Conservation (phyloP, 2,797 vertebrate species). For the Echiichthys vipera region DNA sequence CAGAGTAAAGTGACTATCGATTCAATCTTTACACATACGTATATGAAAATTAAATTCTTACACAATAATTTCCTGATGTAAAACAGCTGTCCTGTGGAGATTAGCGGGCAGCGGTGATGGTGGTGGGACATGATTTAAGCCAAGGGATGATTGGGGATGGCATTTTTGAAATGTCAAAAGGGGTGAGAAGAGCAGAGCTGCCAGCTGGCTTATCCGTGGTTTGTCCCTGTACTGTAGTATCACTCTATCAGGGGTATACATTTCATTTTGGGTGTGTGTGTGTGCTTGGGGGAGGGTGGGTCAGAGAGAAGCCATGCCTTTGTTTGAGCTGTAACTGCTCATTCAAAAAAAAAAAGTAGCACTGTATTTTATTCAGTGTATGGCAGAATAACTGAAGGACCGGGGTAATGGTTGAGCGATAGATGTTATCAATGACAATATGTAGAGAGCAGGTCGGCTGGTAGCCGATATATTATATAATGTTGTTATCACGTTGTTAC, state of each 20-base stretch:
- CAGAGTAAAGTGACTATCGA: background rate
- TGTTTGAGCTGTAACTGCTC: slow-evolving; percentile 25
- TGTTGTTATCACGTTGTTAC: too few species aligned
- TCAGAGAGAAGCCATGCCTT: background rate
- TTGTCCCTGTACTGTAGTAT: slow-evolving; percentile 27
- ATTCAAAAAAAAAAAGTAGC: slow-evolving; percentile 25
- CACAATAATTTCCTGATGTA: slow-evolving; percentile 20
- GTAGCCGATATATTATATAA: too few species aligned
- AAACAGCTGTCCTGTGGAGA: slow-evolving; percentile 51
- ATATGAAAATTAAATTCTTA: slow-evolving; percentile 1
- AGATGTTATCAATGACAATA: too few species aligned
- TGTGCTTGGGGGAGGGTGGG: background rate
- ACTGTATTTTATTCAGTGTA: background rate
- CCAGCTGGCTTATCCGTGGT: slow-evolving; percentile 58
- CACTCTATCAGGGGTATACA: slow-evolving; percentile 35
- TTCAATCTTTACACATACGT: background rate
- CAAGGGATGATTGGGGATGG: slow-evolving; percentile 48
- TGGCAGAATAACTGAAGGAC: background rate
- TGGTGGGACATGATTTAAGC: slow-evolving; percentile 55
- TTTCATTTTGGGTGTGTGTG: slow-evolving; percentile 33
- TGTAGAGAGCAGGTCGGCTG: too few species aligned
- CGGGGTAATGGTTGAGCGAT: too few species aligned
- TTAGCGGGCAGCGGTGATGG: slow-evolving; percentile 42
- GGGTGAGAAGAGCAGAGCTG: slow-evolving; percentile 54
- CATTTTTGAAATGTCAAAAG: slow-evolving; percentile 75